phyloP scores from a whole-genome alignment of 2,888 invertebrate genomes.

The Agonopterix heracliana region DNA sequence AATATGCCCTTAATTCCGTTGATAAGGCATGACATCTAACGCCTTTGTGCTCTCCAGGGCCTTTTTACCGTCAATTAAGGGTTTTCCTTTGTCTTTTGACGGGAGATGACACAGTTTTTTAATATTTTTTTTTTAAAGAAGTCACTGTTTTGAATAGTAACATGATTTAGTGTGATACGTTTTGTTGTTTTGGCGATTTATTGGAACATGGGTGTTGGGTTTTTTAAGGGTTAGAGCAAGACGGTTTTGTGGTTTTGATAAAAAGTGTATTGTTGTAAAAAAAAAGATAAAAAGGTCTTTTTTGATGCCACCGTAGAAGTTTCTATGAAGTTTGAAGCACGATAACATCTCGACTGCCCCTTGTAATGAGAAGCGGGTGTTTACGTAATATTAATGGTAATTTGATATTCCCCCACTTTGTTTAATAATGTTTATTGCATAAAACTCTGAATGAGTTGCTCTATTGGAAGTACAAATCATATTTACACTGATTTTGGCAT shows the following conservation, averaged over 20 bases:
- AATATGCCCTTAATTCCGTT: slow-evolving; percentile 72
- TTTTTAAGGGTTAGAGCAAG: slow-evolving; percentile 5
- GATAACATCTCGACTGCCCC: too few relatives aligned
- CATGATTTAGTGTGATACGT: slow-evolving; percentile 64
- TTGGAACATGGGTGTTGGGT: slow-evolving; percentile 49
- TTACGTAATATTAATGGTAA: slow-evolving; percentile 13
- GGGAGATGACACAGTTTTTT: slow-evolving; percentile 62
- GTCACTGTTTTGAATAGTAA: slow-evolving; percentile 64
- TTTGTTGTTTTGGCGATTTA: slow-evolving; percentile 62
- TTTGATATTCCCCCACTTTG: slow-evolving; percentile 29
- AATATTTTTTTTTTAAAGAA: slow-evolving; percentile 37
- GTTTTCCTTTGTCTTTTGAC: slow-evolving; percentile 58
- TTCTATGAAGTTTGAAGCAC: too few relatives aligned
- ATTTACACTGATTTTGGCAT: slow-evolving; percentile 37
- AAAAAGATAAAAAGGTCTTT: slow-evolving; percentile 5
- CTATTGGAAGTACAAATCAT: slow-evolving; percentile 28
- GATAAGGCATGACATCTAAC: slow-evolving; percentile 72
- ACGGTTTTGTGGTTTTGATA: slow-evolving; percentile 31
- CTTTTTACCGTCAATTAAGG: slow-evolving; percentile 66
- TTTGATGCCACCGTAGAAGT: not conserved
- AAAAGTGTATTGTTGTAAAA: slow-evolving; percentile 26
- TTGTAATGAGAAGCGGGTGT: too few relatives aligned
- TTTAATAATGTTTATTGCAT: slow-evolving; percentile 27
- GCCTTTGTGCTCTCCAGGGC: slow-evolving; percentile 54
- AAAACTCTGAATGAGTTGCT: slow-evolving; percentile 3